Evolutionary conservation across 2,113 vertebrate species (phyloP), one percentile per base, ranked within the genome.

Genomic region (Suncus etruscus): DNA sequence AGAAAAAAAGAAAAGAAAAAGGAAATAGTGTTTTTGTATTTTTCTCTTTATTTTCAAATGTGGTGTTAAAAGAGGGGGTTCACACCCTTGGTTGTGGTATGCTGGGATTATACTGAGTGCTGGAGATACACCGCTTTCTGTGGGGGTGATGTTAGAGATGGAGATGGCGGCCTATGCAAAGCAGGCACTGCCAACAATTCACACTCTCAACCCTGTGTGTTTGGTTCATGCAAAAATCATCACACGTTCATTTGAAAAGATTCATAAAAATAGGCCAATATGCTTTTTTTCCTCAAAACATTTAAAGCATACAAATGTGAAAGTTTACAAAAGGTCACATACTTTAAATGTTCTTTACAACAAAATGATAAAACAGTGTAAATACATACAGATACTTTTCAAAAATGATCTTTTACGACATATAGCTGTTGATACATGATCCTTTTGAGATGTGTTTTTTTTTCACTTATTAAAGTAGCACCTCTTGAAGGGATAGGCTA

Each of bases 401-500:
- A 54, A 14, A 16, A 54, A 54, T 54, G 4, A 15, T 54, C 54
- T 54, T 54, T 4, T 14, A 14, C 14, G 54, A 54, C 54, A 54
- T 54, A 54, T 54, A 16, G 32, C 16, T 83, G 39, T 63, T 31
- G n/a, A 6, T 27, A n/a, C 15, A 25, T 48, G 29, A 90, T 86
- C 72, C 80, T 87, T 92, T 91, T 54, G 76, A 77, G 80, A 73
- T 54, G 11, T 4, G 12, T 54, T 77, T 85, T 51, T 74, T 89
- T 88, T 69, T 27, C 47, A 91, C 27, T 73, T 48, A 75, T 22
- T 69, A 83, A 78, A 85, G 79, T 50, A 24, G 54, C 32, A 84
- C 29, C 11, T 91, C 69, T 95, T 75, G 63, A 89, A 80, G 20
- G 54, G 9, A n/a, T 3, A 65, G 27, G 8, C 0, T 81, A n/a